These are phyloP conservation scores for Leucophora obtusa DNA, from an alignment of 2,888 invertebrate genomes.

Conservation along the genomic window DNA sequence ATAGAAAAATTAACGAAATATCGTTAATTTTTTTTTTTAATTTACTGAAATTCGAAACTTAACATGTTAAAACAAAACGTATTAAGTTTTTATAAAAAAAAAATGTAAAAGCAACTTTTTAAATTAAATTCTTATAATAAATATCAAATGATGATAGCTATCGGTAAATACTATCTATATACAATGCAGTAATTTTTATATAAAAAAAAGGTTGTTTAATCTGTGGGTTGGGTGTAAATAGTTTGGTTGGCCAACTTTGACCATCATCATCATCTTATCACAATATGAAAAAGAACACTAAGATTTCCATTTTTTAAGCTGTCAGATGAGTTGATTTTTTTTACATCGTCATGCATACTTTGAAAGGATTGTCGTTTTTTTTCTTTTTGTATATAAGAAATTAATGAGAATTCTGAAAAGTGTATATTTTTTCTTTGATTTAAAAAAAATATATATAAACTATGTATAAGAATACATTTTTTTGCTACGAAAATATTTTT, in stretches of 20 bases:
- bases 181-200: constrained; percentile 16
- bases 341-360: neutral
- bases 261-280: constrained; percentile 35
- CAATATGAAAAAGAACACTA: constrained; percentile 41
- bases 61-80: too few species aligned
- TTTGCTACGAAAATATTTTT: constrained; percentile 18
- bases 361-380: constrained; percentile 11
- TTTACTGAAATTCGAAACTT: too few species aligned
- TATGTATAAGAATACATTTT: constrained; percentile 2
- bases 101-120: too few species aligned
- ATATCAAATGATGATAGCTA: constrained; percentile 50
- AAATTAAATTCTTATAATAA: neutral
- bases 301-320: constrained; percentile 56
- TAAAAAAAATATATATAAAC: constrained; percentile 29
- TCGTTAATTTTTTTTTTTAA: too few species aligned
- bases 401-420: constrained; percentile 60
- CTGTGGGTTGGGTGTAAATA: constrained; percentile 12
- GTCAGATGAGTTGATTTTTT: constrained; percentile 48
- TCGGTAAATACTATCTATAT: constrained; percentile 31
- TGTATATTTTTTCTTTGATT: constrained; percentile 26
- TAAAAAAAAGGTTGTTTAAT: constrained; percentile 38
- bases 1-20: too few species aligned
- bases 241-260: neutral
- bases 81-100: neutral
- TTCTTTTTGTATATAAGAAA: constrained; percentile 52